Conservation (phyloP, 64 coral and sea anemone genomes). For the Porites lutea region DNA sequence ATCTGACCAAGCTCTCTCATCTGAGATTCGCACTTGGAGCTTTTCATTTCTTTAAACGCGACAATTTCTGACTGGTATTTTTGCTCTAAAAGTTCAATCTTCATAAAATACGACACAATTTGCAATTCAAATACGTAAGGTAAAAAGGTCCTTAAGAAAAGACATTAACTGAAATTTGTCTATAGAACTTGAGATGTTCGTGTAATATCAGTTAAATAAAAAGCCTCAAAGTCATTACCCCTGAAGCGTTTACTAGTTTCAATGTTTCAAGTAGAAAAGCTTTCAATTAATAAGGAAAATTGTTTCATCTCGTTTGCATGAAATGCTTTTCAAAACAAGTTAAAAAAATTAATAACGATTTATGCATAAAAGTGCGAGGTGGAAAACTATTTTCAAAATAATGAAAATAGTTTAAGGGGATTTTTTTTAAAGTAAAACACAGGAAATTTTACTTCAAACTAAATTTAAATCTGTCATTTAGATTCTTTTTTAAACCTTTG, state of each 20-base stretch:
- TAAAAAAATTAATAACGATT: background rate
- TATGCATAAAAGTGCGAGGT: background rate
- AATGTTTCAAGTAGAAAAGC: constrained; percentile 2
- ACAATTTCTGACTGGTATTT: background rate
- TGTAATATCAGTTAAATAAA: background rate
- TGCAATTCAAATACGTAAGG: constrained; percentile 14
- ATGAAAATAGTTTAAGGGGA: too few relatives aligned
- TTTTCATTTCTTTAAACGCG: background rate
- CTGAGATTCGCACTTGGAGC: background rate
- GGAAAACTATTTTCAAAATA: background rate
- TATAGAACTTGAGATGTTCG: background rate
- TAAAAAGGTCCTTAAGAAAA: background rate
- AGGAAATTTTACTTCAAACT: too few relatives aligned
- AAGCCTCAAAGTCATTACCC: background rate
- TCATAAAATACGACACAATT: background rate
- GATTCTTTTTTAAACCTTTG: background rate
- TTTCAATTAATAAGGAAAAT: background rate
- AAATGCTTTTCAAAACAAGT: background rate
- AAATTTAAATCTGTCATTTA: too few relatives aligned
- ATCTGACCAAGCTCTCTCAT: background rate
- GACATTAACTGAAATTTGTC: background rate
- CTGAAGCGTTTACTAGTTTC: background rate
- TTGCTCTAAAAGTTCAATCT: background rate
- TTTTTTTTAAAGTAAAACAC: too few relatives aligned
- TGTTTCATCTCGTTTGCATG: background rate